Evolutionary conservation across 2,113 vertebrate genomes (phyloP).

Genomic region (Oplegnathus fasciatus): DNA sequence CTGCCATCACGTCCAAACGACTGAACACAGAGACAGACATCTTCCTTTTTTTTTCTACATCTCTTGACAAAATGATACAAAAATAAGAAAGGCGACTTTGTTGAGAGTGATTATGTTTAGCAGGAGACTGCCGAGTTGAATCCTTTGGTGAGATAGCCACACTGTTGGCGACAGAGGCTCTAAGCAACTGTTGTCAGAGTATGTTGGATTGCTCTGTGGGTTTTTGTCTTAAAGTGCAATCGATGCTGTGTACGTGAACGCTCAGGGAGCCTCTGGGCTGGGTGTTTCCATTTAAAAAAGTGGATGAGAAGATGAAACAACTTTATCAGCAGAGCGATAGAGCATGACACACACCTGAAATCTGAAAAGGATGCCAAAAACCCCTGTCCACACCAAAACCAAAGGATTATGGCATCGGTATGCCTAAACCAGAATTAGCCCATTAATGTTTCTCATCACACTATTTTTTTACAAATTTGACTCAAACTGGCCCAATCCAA

Average conservation of each 20-base stretch:
- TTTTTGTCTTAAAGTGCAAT: constrained; percentile 82
- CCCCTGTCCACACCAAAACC: not conserved
- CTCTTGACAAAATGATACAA: constrained; percentile 60
- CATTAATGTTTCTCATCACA: not conserved
- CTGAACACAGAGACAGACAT: constrained; percentile 32
- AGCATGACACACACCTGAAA: constrained; percentile 21
- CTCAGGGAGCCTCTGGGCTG: constrained; percentile 47
- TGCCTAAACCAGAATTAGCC: not conserved
- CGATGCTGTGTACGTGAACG: constrained; percentile 72
- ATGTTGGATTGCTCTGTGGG: constrained; percentile 65
- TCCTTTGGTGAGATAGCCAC: constrained; percentile 81
- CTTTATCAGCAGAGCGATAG: not conserved
- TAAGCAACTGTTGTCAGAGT: constrained; percentile 52
- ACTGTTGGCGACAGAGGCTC: constrained; percentile 54
- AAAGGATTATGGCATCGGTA: not conserved
- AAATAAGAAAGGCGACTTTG: constrained; percentile 75
- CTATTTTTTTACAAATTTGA: not conserved
- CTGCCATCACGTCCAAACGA: constrained; percentile 52
- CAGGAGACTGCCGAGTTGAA: constrained; percentile 59
- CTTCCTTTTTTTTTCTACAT: constrained; percentile 17
- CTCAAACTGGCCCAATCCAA: not conserved
- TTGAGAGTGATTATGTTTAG: constrained; percentile 59
- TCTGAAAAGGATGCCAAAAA: not conserved
- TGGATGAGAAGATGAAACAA: constrained; percentile 30
- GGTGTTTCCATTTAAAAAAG: constrained; percentile 35